These are phyloP conservation scores for Pomacea maculata DNA, from an alignment of 1,140 invertebrate genomes.

Conservation along the genomic window DNA sequence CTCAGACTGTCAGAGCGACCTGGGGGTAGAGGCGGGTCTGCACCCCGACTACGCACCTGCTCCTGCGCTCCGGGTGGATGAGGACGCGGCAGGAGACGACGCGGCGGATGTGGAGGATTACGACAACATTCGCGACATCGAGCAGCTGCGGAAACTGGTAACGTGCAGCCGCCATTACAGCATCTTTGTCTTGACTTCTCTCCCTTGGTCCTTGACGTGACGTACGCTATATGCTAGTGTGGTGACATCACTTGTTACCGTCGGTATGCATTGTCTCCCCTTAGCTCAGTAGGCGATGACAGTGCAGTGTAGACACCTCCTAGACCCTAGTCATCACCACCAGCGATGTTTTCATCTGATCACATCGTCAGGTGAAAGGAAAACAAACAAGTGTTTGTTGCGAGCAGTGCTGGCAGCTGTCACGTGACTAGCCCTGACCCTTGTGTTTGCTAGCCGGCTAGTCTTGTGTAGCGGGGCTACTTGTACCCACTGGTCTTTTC, in stretches of 20 bases:
- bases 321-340: too few relatives aligned
- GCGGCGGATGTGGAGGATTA: not conserved
- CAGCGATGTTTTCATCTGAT: too few relatives aligned
- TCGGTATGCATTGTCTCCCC: too few relatives aligned
- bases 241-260: too few relatives aligned
- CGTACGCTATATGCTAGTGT: not conserved
- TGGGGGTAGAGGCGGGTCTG: not conserved
- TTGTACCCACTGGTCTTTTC: not conserved
- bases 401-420: not conserved
- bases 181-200: too few relatives aligned
- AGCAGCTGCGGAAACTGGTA: not conserved
- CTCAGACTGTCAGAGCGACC: too few relatives aligned
- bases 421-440: not conserved
- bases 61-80: not conserved
- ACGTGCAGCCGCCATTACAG: not conserved
- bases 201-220: not conserved
- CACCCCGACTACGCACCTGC: not conserved
- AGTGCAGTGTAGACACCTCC: too few relatives aligned
- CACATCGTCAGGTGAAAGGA: too few relatives aligned
- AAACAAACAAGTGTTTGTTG: not conserved
- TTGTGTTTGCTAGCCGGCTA: not conserved
- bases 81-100: not conserved
- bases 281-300: too few relatives aligned
- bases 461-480: not conserved
- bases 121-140: slow-evolving; percentile 8